Evolutionary conservation across 2,113 vertebrate genomes (phyloP), one percentile per base, ranked within the genome.

Genomic region (Oostethus manadensis): DNA sequence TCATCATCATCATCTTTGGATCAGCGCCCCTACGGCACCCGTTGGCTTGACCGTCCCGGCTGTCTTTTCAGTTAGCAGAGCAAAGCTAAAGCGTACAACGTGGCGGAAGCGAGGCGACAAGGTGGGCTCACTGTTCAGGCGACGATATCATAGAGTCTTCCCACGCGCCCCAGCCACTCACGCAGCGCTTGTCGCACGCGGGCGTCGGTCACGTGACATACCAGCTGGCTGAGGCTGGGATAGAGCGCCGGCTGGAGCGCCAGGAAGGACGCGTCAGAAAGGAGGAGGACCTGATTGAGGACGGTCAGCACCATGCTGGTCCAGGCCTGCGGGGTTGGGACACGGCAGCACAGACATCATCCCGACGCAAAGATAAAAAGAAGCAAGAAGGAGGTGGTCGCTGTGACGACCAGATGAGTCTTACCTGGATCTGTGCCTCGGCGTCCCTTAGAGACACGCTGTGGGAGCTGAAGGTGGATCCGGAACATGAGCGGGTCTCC

Each of bases 271-370:
- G 90, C 78, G 77, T 98, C 96, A 0, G 94, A 89, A 18, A 99
- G 86, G 26, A 92, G 87, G 81, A 96, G 94, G 71, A 98, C 92
- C 83, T 99, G 95, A 54, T 93, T 97, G 61, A 99, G 92, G 69
- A 99, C 90, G 0, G 93, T 95, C 82, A 99, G 81, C 71, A 98
- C 93, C 97, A 98, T 98, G 87, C 93, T 98, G 88, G 94, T 98
- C 97, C 97, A 99, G 0, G 97, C 95, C 97, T 99, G 5, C 17
- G 15, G 60, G 47, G 10, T 13, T 21, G 22, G 6, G n/a, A 20
- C 20, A 7, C 20, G 47, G 10, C 17, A 16, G n/a, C 20, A 20
- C 17, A 21, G 18, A 26, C 23, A 26, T 26, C 2, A 26, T 3
- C 23, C 22, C 47, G 3, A 20, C 20, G 4, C 35, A 38, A 10